These are phyloP conservation scores for Drosophila paulistorum DNA, from an alignment of 1,140 invertebrate species.

Conservation along the genomic window DNA sequence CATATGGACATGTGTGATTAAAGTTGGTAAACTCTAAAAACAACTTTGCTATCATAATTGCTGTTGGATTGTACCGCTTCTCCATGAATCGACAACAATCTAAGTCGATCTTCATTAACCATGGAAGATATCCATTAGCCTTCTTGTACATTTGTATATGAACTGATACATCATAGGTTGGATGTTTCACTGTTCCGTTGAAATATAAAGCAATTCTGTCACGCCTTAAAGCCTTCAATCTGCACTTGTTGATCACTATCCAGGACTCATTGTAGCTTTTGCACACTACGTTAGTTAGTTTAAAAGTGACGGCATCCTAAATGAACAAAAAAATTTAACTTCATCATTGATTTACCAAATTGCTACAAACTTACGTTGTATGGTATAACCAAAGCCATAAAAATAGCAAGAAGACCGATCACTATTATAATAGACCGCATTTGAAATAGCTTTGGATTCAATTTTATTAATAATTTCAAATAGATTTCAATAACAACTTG, in stretches of 20 bases:
- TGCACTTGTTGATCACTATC: background rate
- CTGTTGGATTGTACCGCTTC: background rate
- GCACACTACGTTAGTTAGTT: background rate
- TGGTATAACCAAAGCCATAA: no score
- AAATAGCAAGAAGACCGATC: no score
- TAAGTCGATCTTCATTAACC: background rate
- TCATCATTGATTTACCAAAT: no score
- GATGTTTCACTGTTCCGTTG: background rate
- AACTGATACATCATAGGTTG: background rate
- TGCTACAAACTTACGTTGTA: no score
- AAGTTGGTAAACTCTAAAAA: background rate
- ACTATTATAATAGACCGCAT: no score
- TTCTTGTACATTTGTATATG: background rate
- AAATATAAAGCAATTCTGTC: background rate
- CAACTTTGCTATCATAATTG: background rate
- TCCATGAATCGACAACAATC: background rate
- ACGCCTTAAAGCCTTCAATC: background rate
- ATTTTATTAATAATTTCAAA: no score
- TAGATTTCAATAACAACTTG: background rate
- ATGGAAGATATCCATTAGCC: background rate
- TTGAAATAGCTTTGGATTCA: no score
- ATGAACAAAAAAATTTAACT: no score
- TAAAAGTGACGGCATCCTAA: background rate
- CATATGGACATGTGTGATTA: slow-evolving; percentile 15
- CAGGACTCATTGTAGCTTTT: background rate